These are phyloP conservation scores for Metridium senile DNA, from an alignment of 92 coral and sea anemone genomes.

Conservation along the genomic window DNA sequence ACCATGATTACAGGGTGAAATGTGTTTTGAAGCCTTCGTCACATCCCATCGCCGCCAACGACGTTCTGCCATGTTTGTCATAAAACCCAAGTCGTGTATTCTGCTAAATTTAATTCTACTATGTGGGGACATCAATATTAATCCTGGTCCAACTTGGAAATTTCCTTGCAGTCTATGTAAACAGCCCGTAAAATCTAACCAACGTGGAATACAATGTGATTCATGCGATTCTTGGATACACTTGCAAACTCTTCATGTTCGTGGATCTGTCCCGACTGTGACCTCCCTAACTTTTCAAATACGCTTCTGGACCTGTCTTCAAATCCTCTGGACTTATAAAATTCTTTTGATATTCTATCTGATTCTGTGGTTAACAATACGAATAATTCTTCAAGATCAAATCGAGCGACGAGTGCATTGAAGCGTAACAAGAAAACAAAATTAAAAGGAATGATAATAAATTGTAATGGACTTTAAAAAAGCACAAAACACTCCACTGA, in stretches of 20 bases:
- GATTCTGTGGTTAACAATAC: constrained; percentile 10
- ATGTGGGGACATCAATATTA: too few species aligned
- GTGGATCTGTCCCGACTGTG: constrained; percentile 55
- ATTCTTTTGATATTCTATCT: constrained; percentile 24
- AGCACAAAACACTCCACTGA: not conserved
- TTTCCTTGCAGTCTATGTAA: too few species aligned
- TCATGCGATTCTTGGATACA: constrained; percentile 6
- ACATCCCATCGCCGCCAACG: too few species aligned
- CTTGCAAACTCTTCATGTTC: constrained; percentile 62
- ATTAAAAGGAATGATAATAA: constrained; percentile 14
- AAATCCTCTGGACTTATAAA: constrained; percentile 11
- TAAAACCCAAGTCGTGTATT: too few species aligned
- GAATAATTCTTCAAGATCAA: constrained; percentile 20
- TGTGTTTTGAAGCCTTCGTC: too few species aligned
- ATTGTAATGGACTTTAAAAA: not conserved
- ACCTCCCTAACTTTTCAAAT: constrained; percentile 41
- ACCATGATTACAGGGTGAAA: too few species aligned
- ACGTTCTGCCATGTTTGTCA: too few species aligned
- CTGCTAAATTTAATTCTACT: too few species aligned
- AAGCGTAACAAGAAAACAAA: constrained; percentile 27
- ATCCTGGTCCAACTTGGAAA: too few species aligned
- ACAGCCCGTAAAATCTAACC: too few species aligned
- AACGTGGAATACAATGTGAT: not conserved
- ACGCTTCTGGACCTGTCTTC: constrained; percentile 27
- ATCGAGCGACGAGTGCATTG: constrained; percentile 23